These are phyloP conservation scores for Meta bourneti DNA, from an alignment of 2,888 invertebrate genomes.

Conservation along the genomic window DNA sequence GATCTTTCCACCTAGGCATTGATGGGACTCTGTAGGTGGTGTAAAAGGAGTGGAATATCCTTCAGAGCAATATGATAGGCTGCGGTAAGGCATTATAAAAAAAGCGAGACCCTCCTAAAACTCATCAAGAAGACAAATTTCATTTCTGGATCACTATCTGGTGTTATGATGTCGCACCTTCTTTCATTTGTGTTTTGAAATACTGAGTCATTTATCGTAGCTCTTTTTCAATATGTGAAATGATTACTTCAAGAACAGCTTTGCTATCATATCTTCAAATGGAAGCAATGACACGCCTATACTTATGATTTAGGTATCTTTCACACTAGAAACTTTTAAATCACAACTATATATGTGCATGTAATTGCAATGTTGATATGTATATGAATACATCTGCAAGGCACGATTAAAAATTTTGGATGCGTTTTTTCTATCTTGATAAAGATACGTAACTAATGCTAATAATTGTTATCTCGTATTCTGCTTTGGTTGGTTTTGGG, in stretches of 20 bases:
- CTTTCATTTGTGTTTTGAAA: slow-evolving; percentile 19
- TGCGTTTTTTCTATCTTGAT: too few species aligned
- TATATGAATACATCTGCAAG: too few species aligned
- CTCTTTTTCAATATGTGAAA: not conserved
- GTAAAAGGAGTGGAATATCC: slow-evolving; percentile 49
- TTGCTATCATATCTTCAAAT: not conserved
- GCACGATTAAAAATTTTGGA: too few species aligned
- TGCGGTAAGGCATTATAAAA: not conserved
- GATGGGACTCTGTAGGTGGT: slow-evolving; percentile 48
- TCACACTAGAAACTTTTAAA: too few species aligned
- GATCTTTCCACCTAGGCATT: slow-evolving; percentile 1
- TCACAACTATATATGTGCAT: too few species aligned
- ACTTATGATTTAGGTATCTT: not conserved
- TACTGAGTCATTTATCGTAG: not conserved
- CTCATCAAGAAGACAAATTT: slow-evolving; percentile 46
- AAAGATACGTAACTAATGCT: too few species aligned
- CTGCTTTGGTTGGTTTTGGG: too few species aligned
- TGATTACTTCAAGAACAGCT: not conserved
- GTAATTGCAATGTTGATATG: too few species aligned
- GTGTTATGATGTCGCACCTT: slow-evolving; percentile 32
- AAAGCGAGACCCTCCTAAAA: slow-evolving; percentile 11
- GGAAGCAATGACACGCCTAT: not conserved
- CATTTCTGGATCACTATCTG: slow-evolving; percentile 5
- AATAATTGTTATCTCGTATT: too few species aligned
- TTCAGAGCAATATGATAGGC: not conserved